phyloP scores from a whole-genome alignment of 2,797 vertebrate genomes.

The Lepilemur septentrionalis region DNA sequence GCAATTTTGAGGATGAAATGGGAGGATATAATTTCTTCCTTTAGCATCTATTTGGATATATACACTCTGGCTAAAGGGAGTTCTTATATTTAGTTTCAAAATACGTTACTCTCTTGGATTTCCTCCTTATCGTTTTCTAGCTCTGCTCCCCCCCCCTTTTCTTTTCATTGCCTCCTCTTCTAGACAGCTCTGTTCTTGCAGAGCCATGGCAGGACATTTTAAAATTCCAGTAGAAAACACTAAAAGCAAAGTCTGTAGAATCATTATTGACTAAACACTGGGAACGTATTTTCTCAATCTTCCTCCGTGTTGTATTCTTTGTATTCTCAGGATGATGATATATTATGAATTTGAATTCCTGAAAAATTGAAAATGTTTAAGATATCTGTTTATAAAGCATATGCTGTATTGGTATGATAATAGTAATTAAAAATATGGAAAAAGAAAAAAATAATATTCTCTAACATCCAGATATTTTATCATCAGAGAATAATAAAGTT shows the following conservation, averaged over 20 bases:
- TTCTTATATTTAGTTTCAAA: neutral
- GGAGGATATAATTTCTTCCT: neutral
- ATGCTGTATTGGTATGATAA: neutral
- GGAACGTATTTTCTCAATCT: neutral
- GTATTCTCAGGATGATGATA: neutral
- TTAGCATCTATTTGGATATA: neutral
- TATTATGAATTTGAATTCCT: neutral
- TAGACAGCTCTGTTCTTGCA: neutral
- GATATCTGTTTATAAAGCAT: neutral
- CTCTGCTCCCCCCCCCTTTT: neutral
- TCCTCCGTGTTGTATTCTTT: neutral
- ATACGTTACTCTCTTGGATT: neutral
- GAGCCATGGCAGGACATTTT: too few relatives aligned
- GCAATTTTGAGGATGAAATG: neutral
- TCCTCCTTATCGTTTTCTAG: neutral
- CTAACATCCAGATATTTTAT: neutral
- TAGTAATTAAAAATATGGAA: neutral
- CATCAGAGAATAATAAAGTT: slow-evolving; percentile 17
- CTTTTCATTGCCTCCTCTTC: neutral
- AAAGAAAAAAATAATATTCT: neutral
- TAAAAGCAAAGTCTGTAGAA: neutral
- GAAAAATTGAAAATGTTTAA: neutral
- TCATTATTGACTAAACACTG: neutral
- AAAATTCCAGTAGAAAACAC: neutral
- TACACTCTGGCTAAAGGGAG: neutral